Evolutionary conservation across 2,113 vertebrate genomes (phyloP).

Genomic region (Bambusicola thoracicus): DNA sequence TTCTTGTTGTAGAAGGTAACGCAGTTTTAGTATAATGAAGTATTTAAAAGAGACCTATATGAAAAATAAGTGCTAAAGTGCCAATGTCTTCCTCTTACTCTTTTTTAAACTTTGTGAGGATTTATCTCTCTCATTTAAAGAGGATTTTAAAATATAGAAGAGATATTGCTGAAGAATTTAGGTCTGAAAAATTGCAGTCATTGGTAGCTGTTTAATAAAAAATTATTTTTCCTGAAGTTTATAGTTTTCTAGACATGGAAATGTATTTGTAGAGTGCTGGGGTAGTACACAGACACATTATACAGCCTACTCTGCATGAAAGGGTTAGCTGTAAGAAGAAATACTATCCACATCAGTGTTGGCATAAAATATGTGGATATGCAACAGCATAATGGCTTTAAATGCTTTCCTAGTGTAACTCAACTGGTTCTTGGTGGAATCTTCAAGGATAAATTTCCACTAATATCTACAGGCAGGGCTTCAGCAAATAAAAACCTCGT

Average conservation of each 20-base stretch:
- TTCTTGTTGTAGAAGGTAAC: neutral
- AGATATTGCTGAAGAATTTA: neutral
- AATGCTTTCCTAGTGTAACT: neutral
- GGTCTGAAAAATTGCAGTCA: neutral
- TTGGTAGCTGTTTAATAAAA: neutral
- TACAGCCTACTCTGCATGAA: neutral
- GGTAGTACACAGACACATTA: neutral
- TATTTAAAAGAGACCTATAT: neutral
- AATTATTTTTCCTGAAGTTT: neutral
- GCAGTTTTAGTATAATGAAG: neutral
- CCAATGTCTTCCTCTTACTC: too few relatives aligned
- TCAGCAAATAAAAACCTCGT: neutral
- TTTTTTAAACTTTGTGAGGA: neutral
- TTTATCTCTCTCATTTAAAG: neutral
- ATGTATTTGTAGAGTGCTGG: neutral
- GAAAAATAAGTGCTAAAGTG: neutral
- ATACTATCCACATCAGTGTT: neutral
- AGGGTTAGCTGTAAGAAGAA: neutral
- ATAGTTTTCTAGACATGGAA: neutral
- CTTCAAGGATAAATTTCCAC: neutral
- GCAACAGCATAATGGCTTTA: neutral
- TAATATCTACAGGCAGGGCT: neutral
- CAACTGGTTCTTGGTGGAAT: neutral
- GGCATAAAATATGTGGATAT: neutral
- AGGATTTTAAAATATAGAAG: neutral